Conservation (phyloP, 2,888 invertebrate genomes). For the Kryphioiulus occultus region DNA sequence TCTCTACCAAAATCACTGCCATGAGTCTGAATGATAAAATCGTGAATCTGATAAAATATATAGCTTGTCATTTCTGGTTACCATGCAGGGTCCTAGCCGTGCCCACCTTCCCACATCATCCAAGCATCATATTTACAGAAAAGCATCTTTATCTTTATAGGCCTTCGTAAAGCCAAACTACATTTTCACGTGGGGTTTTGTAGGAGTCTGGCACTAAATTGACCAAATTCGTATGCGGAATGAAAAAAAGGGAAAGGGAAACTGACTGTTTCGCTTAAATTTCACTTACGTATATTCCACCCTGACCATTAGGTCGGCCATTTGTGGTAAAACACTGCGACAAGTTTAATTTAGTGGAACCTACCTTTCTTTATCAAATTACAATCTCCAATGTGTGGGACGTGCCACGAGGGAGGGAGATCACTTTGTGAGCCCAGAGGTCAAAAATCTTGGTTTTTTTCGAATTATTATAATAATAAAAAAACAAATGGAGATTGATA, state of each 20-base stretch:
- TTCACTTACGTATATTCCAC: not conserved
- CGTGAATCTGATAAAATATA: too few species aligned
- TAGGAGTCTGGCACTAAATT: constrained; percentile 22
- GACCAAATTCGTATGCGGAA: constrained; percentile 11
- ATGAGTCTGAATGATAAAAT: too few species aligned
- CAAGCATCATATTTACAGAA: too few species aligned
- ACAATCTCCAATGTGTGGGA: not conserved
- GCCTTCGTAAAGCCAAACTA: not conserved
- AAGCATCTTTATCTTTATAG: not conserved
- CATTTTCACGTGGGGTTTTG: not conserved
- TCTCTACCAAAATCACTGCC: too few species aligned
- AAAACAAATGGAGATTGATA: constrained; percentile 31
- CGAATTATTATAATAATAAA: not conserved
- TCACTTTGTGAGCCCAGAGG: not conserved
- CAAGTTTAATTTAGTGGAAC: not conserved
- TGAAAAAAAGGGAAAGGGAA: not conserved
- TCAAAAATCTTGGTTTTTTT: not conserved
- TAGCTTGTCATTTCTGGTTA: too few species aligned
- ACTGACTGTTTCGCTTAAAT: not conserved
- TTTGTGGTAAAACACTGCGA: not conserved
- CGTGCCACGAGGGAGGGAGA: not conserved
- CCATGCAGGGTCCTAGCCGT: too few species aligned
- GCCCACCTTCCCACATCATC: too few species aligned
- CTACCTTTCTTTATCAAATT: not conserved
- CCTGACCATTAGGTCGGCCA: not conserved